phyloP scores from a whole-genome alignment of 2,113 vertebrate species.

The Rhea americana region DNA sequence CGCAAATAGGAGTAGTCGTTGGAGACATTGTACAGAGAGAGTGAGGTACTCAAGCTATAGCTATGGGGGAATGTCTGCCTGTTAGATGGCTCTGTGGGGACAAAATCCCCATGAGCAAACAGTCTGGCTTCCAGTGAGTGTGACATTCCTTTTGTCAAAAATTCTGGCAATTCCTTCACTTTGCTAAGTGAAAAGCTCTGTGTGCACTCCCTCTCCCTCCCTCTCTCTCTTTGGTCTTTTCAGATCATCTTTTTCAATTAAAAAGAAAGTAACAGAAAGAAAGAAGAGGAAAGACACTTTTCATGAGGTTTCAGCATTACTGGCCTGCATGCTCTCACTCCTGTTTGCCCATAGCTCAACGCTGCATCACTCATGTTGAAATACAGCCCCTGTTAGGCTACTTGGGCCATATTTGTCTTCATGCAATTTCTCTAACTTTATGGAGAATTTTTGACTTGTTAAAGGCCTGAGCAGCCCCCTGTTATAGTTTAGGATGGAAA shows the following conservation, averaged over 20 bases:
- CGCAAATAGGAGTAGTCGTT: neutral
- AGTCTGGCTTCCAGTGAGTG: neutral
- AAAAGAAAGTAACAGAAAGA: neutral
- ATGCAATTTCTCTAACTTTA: neutral
- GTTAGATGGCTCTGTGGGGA: neutral
- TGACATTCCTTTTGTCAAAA: neutral
- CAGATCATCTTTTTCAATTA: neutral
- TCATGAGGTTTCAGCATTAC: neutral
- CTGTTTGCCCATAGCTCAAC: neutral
- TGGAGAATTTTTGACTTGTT: neutral
- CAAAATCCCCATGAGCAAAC: neutral
- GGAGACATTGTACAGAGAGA: neutral
- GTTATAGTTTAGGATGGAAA: neutral
- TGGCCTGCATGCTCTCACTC: accelerated
- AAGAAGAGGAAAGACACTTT: neutral
- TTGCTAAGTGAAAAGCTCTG: neutral
- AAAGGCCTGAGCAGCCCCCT: neutral
- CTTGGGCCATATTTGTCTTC: neutral
- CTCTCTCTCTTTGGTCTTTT: neutral
- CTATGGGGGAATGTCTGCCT: neutral
- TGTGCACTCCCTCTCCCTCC: neutral
- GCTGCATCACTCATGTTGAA: neutral
- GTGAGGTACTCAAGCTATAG: neutral
- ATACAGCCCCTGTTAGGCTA: accelerated
- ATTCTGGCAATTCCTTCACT: neutral